Conservation (phyloP, 1,140 invertebrate genomes). For the Aphaenogaster ashmeadi region DNA sequence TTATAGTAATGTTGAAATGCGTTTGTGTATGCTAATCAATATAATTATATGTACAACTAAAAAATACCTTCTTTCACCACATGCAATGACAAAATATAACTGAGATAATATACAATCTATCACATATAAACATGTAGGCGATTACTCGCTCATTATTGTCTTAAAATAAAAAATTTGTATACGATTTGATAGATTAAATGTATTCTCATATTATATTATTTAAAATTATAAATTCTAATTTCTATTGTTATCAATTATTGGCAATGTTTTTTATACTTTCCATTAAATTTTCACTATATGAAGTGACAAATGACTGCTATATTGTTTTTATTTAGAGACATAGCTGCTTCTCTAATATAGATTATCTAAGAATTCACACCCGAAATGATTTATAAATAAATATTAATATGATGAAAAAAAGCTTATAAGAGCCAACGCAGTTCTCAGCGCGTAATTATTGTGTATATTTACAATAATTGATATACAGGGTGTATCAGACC, state of each 20-base stretch:
- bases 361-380: too few species aligned
- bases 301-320: too few species aligned
- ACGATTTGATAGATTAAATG: background rate
- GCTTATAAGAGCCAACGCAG: too few species aligned
- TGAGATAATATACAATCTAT: background rate
- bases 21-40: background rate
- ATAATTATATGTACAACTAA: background rate
- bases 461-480: too few species aligned
- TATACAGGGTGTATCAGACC: too few species aligned
- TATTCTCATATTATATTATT: background rate
- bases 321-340: too few species aligned
- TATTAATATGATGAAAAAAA: too few species aligned
- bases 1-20: background rate
- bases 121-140: background rate
- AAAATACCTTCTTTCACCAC: slow-evolving; percentile 75
- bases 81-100: slow-evolving; percentile 40
- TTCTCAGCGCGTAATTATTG: too few species aligned
- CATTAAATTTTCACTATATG: too few species aligned
- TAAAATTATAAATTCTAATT: background rate
- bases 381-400: too few species aligned
- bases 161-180: background rate
- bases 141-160: background rate
- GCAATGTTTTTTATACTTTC: too few species aligned
- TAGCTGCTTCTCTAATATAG: too few species aligned
- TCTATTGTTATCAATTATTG: background rate